These are phyloP conservation scores for Caenorhabditis brenneri DNA, from an alignment of 1,140 invertebrate genomes.

Conservation along the genomic window DNA sequence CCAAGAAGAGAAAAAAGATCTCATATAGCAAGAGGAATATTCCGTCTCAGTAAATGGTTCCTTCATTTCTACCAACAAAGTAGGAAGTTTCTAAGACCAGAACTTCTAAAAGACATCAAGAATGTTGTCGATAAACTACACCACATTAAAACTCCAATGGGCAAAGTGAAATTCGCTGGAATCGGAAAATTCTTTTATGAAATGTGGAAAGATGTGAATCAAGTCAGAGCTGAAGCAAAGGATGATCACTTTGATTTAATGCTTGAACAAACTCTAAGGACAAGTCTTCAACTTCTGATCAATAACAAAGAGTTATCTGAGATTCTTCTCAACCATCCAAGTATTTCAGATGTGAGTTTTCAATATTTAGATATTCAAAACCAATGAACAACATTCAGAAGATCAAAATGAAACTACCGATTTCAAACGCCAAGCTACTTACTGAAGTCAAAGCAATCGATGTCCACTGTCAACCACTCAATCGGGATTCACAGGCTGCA, in stretches of 20 bases:
- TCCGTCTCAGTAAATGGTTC: background rate
- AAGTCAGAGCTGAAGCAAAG: background rate
- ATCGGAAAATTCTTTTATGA: background rate
- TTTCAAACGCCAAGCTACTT: background rate
- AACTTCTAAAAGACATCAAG: background rate
- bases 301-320: background rate
- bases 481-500: background rate
- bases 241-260: background rate
- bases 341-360: background rate
- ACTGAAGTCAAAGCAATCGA: background rate
- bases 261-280: background rate
- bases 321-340: conserved; percentile 5
- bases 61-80: background rate
- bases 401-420: background rate
- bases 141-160: background rate
- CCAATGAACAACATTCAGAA: background rate
- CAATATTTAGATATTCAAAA: no score
- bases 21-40: background rate
- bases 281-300: background rate
- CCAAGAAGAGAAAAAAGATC: background rate
- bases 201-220: background rate
- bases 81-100: background rate
- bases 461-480: background rate
- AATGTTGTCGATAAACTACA: background rate
- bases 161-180: background rate